Base-by-base conservation (phyloP, 2,797 vertebrate genomes). In the Sciaenops ocellatus region DNA sequence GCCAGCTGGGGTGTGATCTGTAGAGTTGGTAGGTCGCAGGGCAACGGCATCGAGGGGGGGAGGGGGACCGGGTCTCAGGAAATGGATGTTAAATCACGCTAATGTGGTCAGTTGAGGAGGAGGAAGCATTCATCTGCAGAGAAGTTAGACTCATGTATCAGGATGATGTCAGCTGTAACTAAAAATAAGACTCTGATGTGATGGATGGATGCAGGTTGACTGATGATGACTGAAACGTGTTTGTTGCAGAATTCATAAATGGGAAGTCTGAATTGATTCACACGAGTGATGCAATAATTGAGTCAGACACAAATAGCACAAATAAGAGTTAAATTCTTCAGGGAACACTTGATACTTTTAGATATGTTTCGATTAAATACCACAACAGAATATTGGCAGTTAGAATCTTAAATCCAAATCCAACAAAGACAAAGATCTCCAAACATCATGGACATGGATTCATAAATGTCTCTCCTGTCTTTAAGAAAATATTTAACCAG, bases 61-160 rank as follows among this genome's bases (percentile, higher is more conserved):
- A 62, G 76, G 62, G 62, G 28, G 42, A 75, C 22, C 3, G 22
- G 41, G 46, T 66, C 16, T 24, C 10, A 41, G 78, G 75, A 90
- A 86, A 87, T 75, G 84, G 85, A 79, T 72, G 71, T 88, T 74
- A 79, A 88, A 87, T 82, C 66, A 60, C 52, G 77, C 59, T 84
- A 70, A 82, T 79, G 79, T 76, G 79, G 74, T 78, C 69, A 10
- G 64, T 0, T 12, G 55, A 77, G 80, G 34, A 70, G 62, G 41
- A 78, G 56, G 46, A 73, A 55, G 51, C 61, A 1, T 47, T 68
- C 60, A 42, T 77, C 52, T 50, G 60, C 5, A n/a, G 57, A 60
- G 72, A 56, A 54, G 63, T 38, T 42, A 0, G 63, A 68, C 71
- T 77, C 63, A 18, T 48, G 54, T 73, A 17, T 82, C 55, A 68